Percentiles rank a stretch among this genome's conserved stretches.
These are phyloP conservation scores for Muscicapa adusta DNA, from an alignment of 2,113 vertebrate genomes.

Conservation along the genomic window DNA sequence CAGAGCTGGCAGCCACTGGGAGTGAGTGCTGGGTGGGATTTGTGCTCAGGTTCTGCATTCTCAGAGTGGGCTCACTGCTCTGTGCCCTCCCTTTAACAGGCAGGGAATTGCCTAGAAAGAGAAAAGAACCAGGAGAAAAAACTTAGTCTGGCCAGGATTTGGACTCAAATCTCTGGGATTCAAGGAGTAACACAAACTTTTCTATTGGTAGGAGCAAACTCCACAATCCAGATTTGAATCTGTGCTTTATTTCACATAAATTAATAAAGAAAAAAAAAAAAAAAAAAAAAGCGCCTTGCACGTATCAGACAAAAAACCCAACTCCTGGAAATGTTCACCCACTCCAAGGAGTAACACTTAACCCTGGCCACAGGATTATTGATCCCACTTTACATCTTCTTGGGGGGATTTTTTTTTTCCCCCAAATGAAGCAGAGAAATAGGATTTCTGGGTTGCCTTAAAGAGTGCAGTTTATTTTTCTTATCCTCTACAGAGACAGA, in stretches of 20 bases:
- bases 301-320: background rate
- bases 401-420: too few relatives aligned
- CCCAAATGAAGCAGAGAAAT: too few relatives aligned
- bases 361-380: background rate
- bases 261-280: background rate
- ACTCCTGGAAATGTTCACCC: constrained; percentile 52
- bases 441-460: too few relatives aligned
- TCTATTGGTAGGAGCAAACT: background rate
- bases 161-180: rapidly evolving
- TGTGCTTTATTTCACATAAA: background rate
- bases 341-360: background rate
- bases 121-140: background rate
- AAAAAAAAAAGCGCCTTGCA: background rate
- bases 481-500: too few relatives aligned
- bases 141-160: rapidly evolving
- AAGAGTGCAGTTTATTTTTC: too few relatives aligned
- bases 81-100: background rate
- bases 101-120: background rate
- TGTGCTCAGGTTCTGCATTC: background rate
- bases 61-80: rapidly evolving
- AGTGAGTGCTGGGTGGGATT: background rate
- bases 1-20: rapidly evolving
- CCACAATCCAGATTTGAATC: background rate
- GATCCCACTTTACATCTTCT: too few relatives aligned
- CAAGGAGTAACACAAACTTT: background rate